Conservation (phyloP, 2,797 vertebrate species). For the Bradypodion ventrale region DNA sequence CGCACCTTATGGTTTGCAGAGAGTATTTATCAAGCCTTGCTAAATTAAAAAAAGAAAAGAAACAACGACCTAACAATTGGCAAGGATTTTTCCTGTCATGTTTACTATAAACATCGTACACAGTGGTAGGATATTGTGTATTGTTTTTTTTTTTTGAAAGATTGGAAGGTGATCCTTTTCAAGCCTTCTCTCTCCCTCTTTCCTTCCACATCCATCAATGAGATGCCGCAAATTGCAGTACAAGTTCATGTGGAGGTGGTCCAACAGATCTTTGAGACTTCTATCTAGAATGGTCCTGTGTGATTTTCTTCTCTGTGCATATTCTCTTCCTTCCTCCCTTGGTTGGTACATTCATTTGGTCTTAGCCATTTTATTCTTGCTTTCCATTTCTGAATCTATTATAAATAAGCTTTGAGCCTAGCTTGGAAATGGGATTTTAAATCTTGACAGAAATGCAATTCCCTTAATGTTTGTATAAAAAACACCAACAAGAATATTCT, state of each 20-base stretch:
- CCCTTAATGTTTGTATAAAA: constrained; percentile 18
- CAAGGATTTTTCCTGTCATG: not conserved
- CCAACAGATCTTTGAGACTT: constrained; percentile 5
- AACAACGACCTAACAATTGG: not conserved
- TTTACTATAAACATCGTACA: no score
- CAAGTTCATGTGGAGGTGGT: not conserved
- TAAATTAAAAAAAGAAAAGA: not conserved
- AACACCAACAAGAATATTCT: not conserved
- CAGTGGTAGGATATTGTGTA: not conserved
- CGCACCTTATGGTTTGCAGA: not conserved
- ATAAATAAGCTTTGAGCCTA: constrained; percentile 18
- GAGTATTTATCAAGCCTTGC: not conserved
- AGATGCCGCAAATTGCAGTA: constrained; percentile 13
- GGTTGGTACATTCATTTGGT: constrained; percentile 9
- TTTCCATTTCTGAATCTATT: constrained; percentile 1
- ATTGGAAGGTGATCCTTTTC: not conserved
- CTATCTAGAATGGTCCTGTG: not conserved
- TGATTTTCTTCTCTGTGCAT: not conserved
- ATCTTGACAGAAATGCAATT: not conserved
- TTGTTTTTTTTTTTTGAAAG: not conserved
- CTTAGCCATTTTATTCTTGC: not conserved
- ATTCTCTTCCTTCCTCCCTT: not conserved
- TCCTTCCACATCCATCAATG: not conserved
- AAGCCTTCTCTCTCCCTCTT: not conserved
- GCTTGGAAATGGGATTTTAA: constrained; percentile 24